Evolutionary conservation across 2,797 vertebrate genomes (phyloP).

Genomic region (Knipowitschia caucasica): DNA sequence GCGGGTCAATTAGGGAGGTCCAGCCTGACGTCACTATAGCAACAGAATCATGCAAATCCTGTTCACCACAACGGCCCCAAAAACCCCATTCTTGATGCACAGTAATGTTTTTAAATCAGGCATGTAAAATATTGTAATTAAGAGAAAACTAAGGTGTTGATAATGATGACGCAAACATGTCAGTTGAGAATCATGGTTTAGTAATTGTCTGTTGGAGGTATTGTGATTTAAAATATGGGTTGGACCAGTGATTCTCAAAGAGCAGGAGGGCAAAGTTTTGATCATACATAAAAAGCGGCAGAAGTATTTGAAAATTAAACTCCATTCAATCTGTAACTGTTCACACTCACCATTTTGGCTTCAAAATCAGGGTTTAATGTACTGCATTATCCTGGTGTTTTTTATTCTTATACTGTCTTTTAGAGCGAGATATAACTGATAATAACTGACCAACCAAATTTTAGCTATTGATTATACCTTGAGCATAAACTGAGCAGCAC

Average conservation of each 20-base stretch:
- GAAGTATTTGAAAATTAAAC: too few species aligned
- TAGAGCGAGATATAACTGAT: too few species aligned
- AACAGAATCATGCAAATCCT: constrained; percentile 37
- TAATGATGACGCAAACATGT: constrained; percentile 45
- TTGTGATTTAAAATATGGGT: constrained; percentile 44
- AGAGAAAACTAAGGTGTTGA: constrained; percentile 53
- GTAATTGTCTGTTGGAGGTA: constrained; percentile 35
- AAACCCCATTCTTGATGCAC: constrained; percentile 29
- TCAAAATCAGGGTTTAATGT: too few species aligned
- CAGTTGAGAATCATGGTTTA: constrained; percentile 50
- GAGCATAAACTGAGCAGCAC: too few species aligned
- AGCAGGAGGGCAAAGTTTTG: too few species aligned
- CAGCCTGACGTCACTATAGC: constrained; percentile 29
- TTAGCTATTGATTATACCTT: too few species aligned
- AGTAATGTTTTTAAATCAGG: constrained; percentile 66
- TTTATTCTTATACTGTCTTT: too few species aligned
- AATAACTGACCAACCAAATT: too few species aligned
- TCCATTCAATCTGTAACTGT: too few species aligned
- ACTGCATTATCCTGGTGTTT: too few species aligned
- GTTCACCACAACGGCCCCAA: constrained; percentile 31
- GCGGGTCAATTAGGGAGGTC: constrained; percentile 23
- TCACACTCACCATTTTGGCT: too few species aligned
- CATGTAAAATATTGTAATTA: constrained; percentile 77
- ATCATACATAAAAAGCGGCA: too few species aligned
- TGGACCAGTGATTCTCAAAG: constrained; percentile 27